Base-by-base conservation (phyloP, 2,888 invertebrate genomes). In the Metellina segmentata region DNA sequence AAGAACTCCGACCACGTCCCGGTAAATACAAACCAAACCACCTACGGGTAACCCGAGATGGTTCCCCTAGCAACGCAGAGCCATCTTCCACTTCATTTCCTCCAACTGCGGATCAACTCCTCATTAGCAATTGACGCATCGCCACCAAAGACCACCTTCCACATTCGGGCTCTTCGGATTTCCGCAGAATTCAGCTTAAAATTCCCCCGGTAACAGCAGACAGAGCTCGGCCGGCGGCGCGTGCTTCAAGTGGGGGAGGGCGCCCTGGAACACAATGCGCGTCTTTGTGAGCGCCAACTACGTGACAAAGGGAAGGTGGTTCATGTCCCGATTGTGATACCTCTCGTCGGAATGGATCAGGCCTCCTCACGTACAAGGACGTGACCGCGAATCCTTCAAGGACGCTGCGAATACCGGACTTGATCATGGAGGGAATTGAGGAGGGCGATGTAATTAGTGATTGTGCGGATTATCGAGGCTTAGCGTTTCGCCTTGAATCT, bases 311-410 rank as follows among this genome's bases (percentile, higher is more conserved):
- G 48, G 48, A 34, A 48, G 74, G 74, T 34, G 6, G 74, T 19
- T n/a, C 20, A 48, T 74, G 9, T 72, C 19, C 20, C 16, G 19
- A 75, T 75, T 75, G 75, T 75, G 34, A 75, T 49, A 75, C 48
- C 75, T 8, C 16, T 75, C 34, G 7, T 48, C 48, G 34, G 11
- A 69, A 13, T 11, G 75, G 34, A 75, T 13, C 49, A 48, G 8
- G 34, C 7, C 75, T 13, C 7, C 49, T 34, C 75, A 13, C 16
- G 20, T 72, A 34, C 75, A 75, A 75, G 75, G 75, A 16, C 75
- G 34, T 75, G 75, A 75, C 75, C 75, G 75, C 34, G 75, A 75
- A 75, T 34, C 16, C 75, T 75, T 75, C 48, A 19, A 34, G 34
- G 9, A 34, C 34, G 75, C 49, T 75, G 34, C 1, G 4, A 34